A percentile compares a stretch with the other conserved stretches of the same genome.
These are phyloP conservation scores for Poecile atricapillus DNA, from an alignment of 2,113 vertebrate species.

Conservation along the genomic window DNA sequence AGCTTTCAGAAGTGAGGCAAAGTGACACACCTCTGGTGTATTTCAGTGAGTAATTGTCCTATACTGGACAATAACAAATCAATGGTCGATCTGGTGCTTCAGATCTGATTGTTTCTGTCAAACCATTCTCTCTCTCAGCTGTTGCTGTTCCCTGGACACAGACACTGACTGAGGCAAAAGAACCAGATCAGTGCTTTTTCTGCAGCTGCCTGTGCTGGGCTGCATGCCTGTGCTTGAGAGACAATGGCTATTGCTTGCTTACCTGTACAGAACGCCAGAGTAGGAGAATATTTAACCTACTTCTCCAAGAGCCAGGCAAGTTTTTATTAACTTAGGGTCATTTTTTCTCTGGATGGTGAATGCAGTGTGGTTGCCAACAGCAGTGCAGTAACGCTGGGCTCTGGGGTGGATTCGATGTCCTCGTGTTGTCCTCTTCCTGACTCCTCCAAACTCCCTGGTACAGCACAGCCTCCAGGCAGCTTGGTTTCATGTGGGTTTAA, in stretches of 20 bases:
- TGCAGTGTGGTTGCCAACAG: background rate
- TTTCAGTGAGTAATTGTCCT: background rate
- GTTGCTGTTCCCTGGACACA: background rate
- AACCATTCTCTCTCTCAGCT: background rate
- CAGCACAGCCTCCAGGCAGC: background rate
- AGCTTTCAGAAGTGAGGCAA: background rate
- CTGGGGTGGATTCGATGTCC: background rate
- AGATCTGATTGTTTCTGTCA: background rate
- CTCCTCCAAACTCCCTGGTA: background rate
- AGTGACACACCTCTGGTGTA: background rate
- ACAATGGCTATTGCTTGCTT: background rate
- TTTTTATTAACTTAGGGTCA: background rate
- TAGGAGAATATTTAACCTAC: background rate
- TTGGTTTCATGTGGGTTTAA: background rate
- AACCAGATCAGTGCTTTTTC: background rate
- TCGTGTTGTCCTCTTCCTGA: background rate
- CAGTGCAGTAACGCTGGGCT: background rate
- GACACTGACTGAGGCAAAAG: background rate
- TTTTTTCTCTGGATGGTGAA: background rate
- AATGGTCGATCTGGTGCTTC: background rate
- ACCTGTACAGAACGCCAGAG: background rate
- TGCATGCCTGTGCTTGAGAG: background rate
- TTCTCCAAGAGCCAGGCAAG: background rate
- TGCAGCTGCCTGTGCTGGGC: background rate
- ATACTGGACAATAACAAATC: background rate